Conservation (phyloP, 2,113 vertebrate genomes). For the Acrocephalus arundinaceus region DNA sequence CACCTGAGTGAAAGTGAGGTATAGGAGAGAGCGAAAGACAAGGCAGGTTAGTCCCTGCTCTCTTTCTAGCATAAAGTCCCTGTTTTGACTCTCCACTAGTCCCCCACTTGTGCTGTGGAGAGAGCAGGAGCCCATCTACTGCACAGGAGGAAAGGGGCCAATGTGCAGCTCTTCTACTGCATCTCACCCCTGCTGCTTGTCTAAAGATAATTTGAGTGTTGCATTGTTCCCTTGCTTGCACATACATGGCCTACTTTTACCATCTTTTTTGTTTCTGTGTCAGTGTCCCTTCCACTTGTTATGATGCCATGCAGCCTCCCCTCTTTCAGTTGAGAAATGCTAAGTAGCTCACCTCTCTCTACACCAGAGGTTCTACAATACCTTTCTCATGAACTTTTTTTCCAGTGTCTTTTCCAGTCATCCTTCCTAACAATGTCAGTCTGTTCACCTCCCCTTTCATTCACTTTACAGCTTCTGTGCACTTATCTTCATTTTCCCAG, state of each 20-base stretch:
- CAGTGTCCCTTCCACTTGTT: neutral
- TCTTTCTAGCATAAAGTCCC: neutral
- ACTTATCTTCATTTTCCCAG: neutral
- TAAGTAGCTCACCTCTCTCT: neutral
- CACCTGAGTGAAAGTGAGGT: neutral
- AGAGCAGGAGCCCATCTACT: neutral
- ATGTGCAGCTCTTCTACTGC: neutral
- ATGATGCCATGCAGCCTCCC: neutral
- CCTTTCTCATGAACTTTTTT: neutral
- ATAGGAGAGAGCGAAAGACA: neutral
- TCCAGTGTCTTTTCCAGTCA: neutral
- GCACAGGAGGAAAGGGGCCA: neutral
- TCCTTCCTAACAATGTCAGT: neutral
- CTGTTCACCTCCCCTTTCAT: neutral
- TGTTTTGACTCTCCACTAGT: neutral
- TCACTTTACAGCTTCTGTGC: neutral
- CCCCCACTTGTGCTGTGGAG: rapidly evolving
- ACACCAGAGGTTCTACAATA: neutral
- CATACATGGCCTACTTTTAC: neutral
- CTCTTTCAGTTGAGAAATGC: neutral
- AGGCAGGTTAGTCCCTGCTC: neutral
- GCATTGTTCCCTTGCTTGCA: neutral
- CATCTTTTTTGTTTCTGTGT: neutral
- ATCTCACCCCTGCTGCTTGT: neutral
- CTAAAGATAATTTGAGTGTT: neutral